Percentiles rank a stretch among this genome's conserved stretches.
phyloP scores from a whole-genome alignment of 1,140 invertebrate species.

The Trichonephila inaurata region DNA sequence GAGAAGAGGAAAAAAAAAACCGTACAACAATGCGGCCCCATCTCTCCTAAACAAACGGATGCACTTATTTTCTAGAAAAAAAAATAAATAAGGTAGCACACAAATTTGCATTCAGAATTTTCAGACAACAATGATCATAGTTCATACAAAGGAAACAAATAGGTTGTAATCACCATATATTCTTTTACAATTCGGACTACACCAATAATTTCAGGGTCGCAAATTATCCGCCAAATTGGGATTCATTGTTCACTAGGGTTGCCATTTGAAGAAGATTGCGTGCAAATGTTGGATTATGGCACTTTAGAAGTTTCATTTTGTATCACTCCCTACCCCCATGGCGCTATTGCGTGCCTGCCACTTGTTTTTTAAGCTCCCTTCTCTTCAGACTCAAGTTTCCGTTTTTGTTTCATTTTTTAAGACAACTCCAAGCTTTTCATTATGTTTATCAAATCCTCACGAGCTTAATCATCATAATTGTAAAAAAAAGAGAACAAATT shows the following conservation, averaged over 20 bases:
- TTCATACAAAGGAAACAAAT: background rate
- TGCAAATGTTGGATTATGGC: background rate
- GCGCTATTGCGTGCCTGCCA: background rate
- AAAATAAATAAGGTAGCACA: no score
- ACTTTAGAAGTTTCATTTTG: background rate
- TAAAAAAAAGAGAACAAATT: no score
- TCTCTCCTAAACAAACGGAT: no score
- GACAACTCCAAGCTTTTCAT: no score
- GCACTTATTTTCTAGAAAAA: no score
- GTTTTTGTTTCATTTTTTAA: background rate
- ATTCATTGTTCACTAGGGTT: constrained; percentile 8
- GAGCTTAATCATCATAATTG: no score
- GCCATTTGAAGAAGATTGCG: background rate
- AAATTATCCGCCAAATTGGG: background rate
- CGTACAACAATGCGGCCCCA: no score
- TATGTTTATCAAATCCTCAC: no score
- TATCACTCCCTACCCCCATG: background rate
- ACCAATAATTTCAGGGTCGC: background rate
- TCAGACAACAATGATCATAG: no score
- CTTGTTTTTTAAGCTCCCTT: background rate
- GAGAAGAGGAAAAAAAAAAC: no score
- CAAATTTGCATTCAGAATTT: no score
- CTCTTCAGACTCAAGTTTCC: background rate
- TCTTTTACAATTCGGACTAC: background rate
- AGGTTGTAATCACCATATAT: background rate